Base-by-base conservation (phyloP, 1,140 invertebrate species). In the Arctopsyche grandis region DNA sequence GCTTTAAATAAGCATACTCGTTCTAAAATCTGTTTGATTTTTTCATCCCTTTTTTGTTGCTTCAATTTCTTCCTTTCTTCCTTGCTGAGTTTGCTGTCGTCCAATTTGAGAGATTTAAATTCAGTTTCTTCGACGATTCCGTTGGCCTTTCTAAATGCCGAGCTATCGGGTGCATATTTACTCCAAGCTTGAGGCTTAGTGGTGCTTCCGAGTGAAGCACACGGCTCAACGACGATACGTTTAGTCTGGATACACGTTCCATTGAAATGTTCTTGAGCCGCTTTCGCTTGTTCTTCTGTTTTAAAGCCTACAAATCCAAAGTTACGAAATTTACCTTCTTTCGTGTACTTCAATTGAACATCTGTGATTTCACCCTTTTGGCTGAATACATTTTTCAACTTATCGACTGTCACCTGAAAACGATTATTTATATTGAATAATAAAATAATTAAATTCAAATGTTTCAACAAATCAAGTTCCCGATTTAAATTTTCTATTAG, bases 261-360 rank as follows among this genome's bases (percentile, higher is more conserved):
- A 87, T 99, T 89, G 82, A 97, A 96, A 85, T 93, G 93, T 29
- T 93, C 87, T 48, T 93, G 89, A 3, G 97, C 97, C 38, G 87
- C 88, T 75, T 90, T 78, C 0, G 96, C 97, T 85, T 97, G 92
- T 78, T 94, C 91, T 83, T 94, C 93, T 69, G 88, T 92, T 85
- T 94, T 93, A 85, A 92, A 99, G 14, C 98, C 98, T 83, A 99
- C 88, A 85, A 99, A 99, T 16, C 92, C 95, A 90, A 99, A 99
- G 83, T 94, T 92, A 82, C 97, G 89, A 87, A 99, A 99, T 84
- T 93, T 92, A 10, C 97, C 97, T 89, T 97, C 93, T 83, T 93
- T 92, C 0, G 95, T 97, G 84, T 94, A 98, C 86, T 98, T 99
- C 1, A 99, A 85, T 84, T 97, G 94, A 16, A 98, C 90, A 89